A percentile compares a stretch with the other conserved stretches of the same genome.
Conservation (phyloP, 2,797 vertebrate species). For the Sebastes itinus region DNA sequence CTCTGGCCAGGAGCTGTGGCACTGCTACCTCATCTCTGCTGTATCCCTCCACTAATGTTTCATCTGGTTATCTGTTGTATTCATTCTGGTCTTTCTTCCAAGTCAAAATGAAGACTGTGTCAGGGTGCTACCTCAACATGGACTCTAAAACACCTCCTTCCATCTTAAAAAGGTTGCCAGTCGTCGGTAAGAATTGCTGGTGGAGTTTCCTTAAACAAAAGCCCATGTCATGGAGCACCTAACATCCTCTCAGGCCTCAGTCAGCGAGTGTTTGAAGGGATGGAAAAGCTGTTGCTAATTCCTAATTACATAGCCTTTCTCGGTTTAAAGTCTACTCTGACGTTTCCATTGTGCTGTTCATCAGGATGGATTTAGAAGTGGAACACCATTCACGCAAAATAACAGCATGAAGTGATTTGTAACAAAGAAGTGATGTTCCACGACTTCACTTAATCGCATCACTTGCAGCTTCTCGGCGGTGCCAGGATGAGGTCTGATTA, state of each 20-base stretch:
- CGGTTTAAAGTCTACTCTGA: slow-evolving; percentile 31
- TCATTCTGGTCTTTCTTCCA: not conserved
- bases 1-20: slow-evolving; percentile 18
- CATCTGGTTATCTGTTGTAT: not conserved
- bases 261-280: slow-evolving; percentile 15
- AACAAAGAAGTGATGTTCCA: slow-evolving; percentile 45
- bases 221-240: slow-evolving; percentile 7
- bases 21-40: not conserved
- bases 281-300: slow-evolving; percentile 55
- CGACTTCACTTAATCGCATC: slow-evolving; percentile 46
- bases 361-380: slow-evolving; percentile 56
- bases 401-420: slow-evolving; percentile 47
- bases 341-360: slow-evolving; percentile 41
- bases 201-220: slow-evolving; percentile 34
- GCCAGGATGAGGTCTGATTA: slow-evolving; percentile 18
- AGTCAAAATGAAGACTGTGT: not conserved
- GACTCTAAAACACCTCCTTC: not conserved
- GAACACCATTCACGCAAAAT: slow-evolving; percentile 37
- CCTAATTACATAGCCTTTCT: slow-evolving; percentile 35
- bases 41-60: not conserved
- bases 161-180: not conserved
- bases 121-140: not conserved
- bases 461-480: slow-evolving; percentile 12
- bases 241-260: slow-evolving; percentile 16
- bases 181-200: not conserved